Percentiles rank a stretch among this genome's conserved stretches.
Evolutionary conservation across 2,797 vertebrate species (phyloP).

Genomic region (Heteromormyrus szaboi): DNA sequence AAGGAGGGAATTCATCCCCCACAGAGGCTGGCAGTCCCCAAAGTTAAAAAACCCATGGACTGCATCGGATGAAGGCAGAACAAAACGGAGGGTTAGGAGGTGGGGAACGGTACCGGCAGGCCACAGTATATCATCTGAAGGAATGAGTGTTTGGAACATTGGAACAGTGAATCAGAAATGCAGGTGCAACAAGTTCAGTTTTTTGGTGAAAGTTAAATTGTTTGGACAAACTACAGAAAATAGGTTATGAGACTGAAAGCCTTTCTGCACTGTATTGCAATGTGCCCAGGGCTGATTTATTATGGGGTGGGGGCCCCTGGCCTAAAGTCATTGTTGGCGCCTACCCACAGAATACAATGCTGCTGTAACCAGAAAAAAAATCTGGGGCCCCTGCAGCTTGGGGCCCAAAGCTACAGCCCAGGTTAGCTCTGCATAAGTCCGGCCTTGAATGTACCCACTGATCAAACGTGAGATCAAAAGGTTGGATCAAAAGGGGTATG

Average conservation of each 20-base stretch:
- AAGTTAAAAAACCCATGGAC: not conserved
- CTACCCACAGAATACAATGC: not conserved
- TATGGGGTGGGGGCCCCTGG: not conserved
- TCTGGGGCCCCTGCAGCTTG: not conserved
- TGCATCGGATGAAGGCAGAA: constrained; percentile 17
- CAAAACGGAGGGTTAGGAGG: constrained; percentile 10
- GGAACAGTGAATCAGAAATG: not conserved
- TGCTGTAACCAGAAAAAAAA: not conserved
- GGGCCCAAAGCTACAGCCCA: not conserved
- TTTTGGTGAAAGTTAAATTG: not conserved
- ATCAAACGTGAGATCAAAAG: not conserved
- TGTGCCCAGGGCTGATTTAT: not conserved
- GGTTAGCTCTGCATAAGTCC: not conserved
- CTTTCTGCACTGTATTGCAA: not conserved
- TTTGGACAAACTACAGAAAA: not conserved
- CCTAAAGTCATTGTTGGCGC: not conserved
- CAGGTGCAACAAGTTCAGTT: not conserved
- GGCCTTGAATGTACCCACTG: not conserved
- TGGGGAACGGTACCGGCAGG: not conserved
- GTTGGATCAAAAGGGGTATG: not conserved
- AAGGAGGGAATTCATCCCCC: not conserved
- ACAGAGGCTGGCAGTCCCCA: not conserved
- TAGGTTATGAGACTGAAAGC: not conserved
- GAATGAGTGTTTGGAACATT: not conserved
- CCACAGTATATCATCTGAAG: not conserved